Evolutionary conservation across 2,888 invertebrate genomes (phyloP), one percentile per base, ranked within the genome.

Genomic region (Acrobeloides nanus): DNA sequence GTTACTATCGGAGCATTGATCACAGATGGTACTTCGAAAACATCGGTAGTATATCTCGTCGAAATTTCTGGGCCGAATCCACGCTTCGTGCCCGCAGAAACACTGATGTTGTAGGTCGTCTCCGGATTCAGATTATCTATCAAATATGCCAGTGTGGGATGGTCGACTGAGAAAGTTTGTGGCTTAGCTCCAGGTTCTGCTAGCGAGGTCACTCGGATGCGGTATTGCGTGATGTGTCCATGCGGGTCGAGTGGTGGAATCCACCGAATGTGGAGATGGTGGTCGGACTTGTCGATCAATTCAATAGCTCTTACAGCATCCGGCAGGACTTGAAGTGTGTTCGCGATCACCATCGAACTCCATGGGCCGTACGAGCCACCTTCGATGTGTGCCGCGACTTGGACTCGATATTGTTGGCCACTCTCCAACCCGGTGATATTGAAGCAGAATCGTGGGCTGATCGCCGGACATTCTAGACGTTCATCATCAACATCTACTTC

Each of bases 281-380:
- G 65, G 50, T 68, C 69, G 18, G 66, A 68, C 48, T 72, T 68
- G n/a, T 65, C 68, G 25, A 68, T 66, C 8, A 74, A 55, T 46
- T 65, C 62, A 41, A 73, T 73, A 17, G 66, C 58, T 33, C 62
- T 51, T 5, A 69, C 71, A 8, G 73, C 72, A 46, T 70, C 71
- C 1, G 73, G 73, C 15, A 70, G 53, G 4, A 72, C 51, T 50
- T 68, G 65, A 12, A 73, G 62, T 4, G 73, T 73, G 57, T 73
- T 70, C 46, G 72, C 72, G 39, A 66, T 66, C 33, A 67, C 62
- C 24, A 61, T 45, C 0, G 64, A 59, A 23, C 59, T 56, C 65
- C 67, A 73, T 10, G 66, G 68, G 20, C 73, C 73, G 45, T 69
- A 73, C 21, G 46, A 51, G 40, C 73, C 73, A 34, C 68, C 73